phyloP scores from a whole-genome alignment of 2,888 invertebrate genomes.

The Hartigia nigra region DNA sequence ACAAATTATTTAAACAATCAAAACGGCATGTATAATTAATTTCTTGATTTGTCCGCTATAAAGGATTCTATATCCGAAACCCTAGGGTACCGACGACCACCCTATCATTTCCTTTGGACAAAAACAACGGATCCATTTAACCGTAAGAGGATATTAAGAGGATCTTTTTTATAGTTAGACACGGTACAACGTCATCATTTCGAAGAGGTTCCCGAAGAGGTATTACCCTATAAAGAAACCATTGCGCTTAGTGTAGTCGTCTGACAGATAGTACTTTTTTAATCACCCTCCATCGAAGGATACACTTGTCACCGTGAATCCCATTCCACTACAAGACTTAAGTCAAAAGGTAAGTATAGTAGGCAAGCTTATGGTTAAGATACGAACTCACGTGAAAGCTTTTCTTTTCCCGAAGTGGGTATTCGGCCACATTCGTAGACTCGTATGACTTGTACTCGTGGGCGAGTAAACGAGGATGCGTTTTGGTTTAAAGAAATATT shows the following conservation, averaged over 20 bases:
- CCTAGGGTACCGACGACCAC: background rate
- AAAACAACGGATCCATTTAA: conserved; percentile 5
- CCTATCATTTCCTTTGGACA: background rate
- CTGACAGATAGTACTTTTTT: conserved; percentile 7
- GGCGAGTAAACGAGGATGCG: background rate
- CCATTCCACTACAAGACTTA: background rate
- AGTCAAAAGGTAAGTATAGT: background rate
- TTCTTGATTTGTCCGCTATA: background rate
- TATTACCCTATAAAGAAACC: conserved; percentile 1
- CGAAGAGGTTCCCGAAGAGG: conserved; percentile 2
- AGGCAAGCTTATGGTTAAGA: background rate
- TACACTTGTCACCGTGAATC: background rate
- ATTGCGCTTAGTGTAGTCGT: background rate
- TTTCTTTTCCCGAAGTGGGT: background rate
- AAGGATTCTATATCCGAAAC: background rate
- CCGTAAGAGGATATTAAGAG: background rate
- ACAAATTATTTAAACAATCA: background rate
- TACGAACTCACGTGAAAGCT: background rate
- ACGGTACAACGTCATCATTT: conserved; percentile 7
- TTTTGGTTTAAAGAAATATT: background rate
- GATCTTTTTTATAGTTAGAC: conserved; percentile 3
- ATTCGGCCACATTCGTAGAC: background rate
- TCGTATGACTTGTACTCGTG: background rate
- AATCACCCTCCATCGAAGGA: conserved; percentile 1
- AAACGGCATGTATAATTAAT: background rate